Conservation (phyloP, 2,113 vertebrate species). For the Rhabdornis inornatus region DNA sequence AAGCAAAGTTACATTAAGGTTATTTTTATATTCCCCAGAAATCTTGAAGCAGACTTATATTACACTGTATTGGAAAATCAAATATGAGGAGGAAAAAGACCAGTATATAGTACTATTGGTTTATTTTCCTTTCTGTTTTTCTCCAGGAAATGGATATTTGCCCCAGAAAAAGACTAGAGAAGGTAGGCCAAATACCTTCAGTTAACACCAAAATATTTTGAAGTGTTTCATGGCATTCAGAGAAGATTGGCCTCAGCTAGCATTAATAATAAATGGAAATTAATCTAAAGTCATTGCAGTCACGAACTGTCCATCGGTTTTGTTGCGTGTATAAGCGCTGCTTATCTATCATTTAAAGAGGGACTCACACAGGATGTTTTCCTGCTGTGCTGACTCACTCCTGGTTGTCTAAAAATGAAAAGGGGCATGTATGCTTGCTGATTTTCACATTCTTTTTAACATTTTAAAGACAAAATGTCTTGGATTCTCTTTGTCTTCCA, state of each 20-base stretch:
- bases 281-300: neutral
- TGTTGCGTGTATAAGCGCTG: neutral
- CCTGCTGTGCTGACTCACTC: neutral
- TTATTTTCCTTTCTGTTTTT: neutral
- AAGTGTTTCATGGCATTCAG: neutral
- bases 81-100: neutral
- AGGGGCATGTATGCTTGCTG: neutral
- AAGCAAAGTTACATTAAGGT: neutral
- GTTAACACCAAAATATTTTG: neutral
- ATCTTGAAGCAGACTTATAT: neutral
- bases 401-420: neutral
- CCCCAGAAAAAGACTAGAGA: neutral
- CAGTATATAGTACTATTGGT: neutral
- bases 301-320: neutral
- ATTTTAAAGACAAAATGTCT: neutral
- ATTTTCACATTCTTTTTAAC: neutral
- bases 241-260: neutral
- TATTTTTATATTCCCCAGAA: constrained; percentile 8
- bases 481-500: neutral
- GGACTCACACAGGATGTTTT: neutral
- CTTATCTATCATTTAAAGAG: neutral
- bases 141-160: neutral
- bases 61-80: neutral
- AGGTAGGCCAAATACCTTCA: neutral
- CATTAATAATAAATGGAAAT: neutral